Evolutionary conservation across 53 echinoderm and acorn worm genomes (phyloP), one percentile per base, ranked within the genome.

Genomic region (Apostichopus leukothele): DNA sequence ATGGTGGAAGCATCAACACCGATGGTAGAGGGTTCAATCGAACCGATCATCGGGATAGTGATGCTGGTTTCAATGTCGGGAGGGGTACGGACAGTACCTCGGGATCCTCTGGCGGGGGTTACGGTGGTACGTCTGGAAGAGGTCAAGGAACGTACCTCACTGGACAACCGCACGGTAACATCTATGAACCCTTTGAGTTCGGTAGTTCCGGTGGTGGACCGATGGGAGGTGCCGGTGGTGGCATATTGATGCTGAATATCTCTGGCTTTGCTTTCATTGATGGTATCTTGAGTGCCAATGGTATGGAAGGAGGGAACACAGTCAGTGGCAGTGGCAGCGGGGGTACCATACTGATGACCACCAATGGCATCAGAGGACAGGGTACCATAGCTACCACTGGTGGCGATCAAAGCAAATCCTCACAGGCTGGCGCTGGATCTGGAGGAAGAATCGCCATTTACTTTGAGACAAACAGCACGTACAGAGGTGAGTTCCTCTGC

Each of bases 101-200:
- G 4, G 96, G 96, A 39, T 94, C 93, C 1, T 96, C 96, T 55
- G 96, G 96, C 20, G 96, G 88, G 84, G 94, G 96, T 19, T 94
- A 96, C 79, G 96, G 96, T 21, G 96, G 96, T 51, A 96, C 96
- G 2, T 91, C 91, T 92, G 96, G 96, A 10, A 88, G 90, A 10
- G 96, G 96, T 22, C 86, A 60, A 21, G 90, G 90, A 21, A 89
- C 91, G 13, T 19, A 39, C 3, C 86, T 88, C 10, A 96, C 96
- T 51, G 96, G 96, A 51, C 96, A 96, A 88, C 94, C 96, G 12
- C 94, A 96, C 79, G 96, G 96, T 50, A 96, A 93, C 63, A 51
- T 96, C 7, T 96, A 96, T 79, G 96, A 96, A 74, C 96, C 96
- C n/a, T 94, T 89, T 90, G 96, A 91, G 53, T 91, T 90, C 92